These are phyloP conservation scores for Lithodes maja DNA, from an alignment of 2,888 invertebrate species.

Conservation along the genomic window DNA sequence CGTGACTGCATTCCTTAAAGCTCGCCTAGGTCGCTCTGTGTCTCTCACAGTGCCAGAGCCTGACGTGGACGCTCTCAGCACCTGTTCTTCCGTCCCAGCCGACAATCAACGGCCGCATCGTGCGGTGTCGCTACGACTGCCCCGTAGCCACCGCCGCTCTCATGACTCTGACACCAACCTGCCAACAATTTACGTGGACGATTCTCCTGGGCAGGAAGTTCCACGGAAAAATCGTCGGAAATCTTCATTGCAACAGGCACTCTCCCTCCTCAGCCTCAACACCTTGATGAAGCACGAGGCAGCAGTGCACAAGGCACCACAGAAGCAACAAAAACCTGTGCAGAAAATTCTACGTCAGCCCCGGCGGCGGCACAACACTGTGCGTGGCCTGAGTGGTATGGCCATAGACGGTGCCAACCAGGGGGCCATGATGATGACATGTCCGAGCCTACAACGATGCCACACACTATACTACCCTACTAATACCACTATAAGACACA, in stretches of 20 bases:
- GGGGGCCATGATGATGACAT: background rate
- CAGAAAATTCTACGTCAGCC: slow-evolving; percentile 65
- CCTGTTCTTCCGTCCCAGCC: slow-evolving; percentile 21
- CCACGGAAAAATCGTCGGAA: slow-evolving; percentile 14
- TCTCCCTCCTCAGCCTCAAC: slow-evolving; percentile 57
- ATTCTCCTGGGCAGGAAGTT: slow-evolving; percentile 24
- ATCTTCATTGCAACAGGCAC: slow-evolving; percentile 47
- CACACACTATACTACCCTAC: slow-evolving; percentile 63
- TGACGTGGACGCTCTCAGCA: slow-evolving; percentile 25
- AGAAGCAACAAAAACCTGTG: slow-evolving; percentile 44
- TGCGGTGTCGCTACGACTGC: slow-evolving; percentile 59
- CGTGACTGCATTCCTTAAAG: slow-evolving; percentile 38
- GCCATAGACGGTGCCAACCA: slow-evolving; percentile 59
- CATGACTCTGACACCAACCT: slow-evolving; percentile 61
- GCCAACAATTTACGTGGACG: slow-evolving; percentile 65
- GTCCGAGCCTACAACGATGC: slow-evolving; percentile 38
- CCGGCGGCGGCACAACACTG: slow-evolving; percentile 55
- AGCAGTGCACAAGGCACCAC: background rate
- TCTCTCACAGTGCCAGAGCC: slow-evolving; percentile 27
- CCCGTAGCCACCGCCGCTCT: slow-evolving; percentile 43
- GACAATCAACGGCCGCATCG: slow-evolving; percentile 26
- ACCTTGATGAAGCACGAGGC: slow-evolving; percentile 20
- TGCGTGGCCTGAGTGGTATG: slow-evolving; percentile 57
- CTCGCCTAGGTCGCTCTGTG: slow-evolving; percentile 40
- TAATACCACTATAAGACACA: slow-evolving; percentile 42